phyloP scores from a whole-genome alignment of 2,888 invertebrate species.

The Beris chalybata region DNA sequence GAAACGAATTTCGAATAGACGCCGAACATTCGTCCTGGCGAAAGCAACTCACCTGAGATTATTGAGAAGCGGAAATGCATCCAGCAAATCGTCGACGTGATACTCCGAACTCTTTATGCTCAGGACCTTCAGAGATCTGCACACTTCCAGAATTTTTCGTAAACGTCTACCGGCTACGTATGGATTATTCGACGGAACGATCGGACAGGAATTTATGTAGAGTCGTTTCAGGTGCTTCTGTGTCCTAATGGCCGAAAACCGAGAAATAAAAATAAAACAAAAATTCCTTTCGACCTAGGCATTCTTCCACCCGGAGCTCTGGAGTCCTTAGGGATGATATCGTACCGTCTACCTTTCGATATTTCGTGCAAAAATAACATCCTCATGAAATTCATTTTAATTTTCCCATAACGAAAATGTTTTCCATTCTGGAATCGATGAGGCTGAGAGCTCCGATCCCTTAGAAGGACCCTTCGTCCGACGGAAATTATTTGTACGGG shows the following conservation, averaged over 20 bases:
- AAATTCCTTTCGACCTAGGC: neutral
- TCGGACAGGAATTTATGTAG: slow-evolving; percentile 13
- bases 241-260: slow-evolving; percentile 2
- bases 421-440: no score
- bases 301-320: neutral
- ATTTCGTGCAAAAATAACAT: no score
- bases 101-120: slow-evolving; percentile 13
- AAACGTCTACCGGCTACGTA: slow-evolving; percentile 16
- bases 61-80: slow-evolving; percentile 17
- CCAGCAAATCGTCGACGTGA: slow-evolving; percentile 1
- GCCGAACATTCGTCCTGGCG: neutral
- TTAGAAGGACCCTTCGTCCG: neutral
- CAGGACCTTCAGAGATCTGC: slow-evolving; percentile 13
- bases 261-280: neutral
- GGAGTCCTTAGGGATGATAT: no score
- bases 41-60: slow-evolving; percentile 14
- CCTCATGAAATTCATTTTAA: no score
- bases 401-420: no score
- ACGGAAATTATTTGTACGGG: slow-evolving; percentile 7
- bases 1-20: neutral
- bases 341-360: no score
- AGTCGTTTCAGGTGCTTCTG: slow-evolving; percentile 20
- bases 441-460: no score
- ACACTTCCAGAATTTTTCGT: slow-evolving; percentile 13
- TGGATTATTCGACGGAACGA: slow-evolving; percentile 8